These are phyloP conservation scores for Drosophila ananassae DNA, from an alignment of 1,140 invertebrate genomes.

Conservation along the genomic window DNA sequence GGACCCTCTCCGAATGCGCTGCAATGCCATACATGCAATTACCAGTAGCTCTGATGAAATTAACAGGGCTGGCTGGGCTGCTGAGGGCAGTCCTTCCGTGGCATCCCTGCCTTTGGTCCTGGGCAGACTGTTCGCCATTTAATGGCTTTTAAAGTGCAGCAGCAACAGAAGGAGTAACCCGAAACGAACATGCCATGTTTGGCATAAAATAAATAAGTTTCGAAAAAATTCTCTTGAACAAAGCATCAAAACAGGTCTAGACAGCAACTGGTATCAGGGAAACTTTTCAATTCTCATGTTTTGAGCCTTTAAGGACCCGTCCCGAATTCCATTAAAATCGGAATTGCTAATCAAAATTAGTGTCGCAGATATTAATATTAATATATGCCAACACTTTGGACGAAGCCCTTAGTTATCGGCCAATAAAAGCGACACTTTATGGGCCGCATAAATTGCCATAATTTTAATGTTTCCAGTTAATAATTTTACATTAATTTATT, in stretches of 20 bases:
- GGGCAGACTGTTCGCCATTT: constrained; percentile 63
- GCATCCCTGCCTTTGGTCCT: constrained; percentile 8
- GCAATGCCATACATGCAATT: constrained; percentile 72
- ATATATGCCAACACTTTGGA: constrained; percentile 51
- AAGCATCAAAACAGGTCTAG: background rate
- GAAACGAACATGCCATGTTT: constrained; percentile 15
- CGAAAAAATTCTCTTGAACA: constrained; percentile 1
- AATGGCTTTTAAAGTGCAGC: constrained; percentile 79
- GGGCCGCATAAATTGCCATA: constrained; percentile 60
- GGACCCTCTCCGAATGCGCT: background rate
- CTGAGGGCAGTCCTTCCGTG: constrained; percentile 1
- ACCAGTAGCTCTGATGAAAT: constrained; percentile 82
- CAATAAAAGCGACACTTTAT: constrained; percentile 49
- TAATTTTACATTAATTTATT: constrained; percentile 77
- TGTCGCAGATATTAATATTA: constrained; percentile 43
- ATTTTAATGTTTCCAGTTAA: constrained; percentile 70
- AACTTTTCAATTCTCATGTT: background rate
- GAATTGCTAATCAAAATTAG: constrained; percentile 36
- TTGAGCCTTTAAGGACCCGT: background rate
- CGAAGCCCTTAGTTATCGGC: constrained; percentile 14
- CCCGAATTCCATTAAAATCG: constrained; percentile 6
- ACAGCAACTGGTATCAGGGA: background rate
- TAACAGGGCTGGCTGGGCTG: constrained; percentile 52
- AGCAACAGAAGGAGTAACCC: constrained; percentile 2
- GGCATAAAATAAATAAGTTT: constrained; percentile 39